These are phyloP conservation scores for Ochropleura leucogaster DNA, from an alignment of 2,888 invertebrate species.

Conservation along the genomic window DNA sequence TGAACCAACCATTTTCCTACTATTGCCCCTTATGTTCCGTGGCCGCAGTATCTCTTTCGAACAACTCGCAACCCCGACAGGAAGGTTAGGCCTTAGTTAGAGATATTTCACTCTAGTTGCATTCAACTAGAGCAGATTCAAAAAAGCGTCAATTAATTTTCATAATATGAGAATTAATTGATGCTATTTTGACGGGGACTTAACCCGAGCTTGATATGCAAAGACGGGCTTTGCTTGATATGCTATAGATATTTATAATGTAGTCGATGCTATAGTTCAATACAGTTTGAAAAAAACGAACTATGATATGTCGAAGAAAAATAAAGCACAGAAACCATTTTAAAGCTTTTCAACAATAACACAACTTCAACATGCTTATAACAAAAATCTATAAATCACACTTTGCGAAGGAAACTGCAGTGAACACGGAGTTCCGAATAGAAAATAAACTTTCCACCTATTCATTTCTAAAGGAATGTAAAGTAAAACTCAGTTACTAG, in stretches of 20 bases:
- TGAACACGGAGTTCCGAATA: slow-evolving; percentile 37
- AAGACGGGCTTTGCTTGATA: background rate
- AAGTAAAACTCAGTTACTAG: slow-evolving; percentile 52
- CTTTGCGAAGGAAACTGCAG: slow-evolving; percentile 23
- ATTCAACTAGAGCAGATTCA: too few species aligned
- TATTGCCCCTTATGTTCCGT: too few species aligned
- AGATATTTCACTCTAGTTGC: too few species aligned
- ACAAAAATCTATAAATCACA: slow-evolving; percentile 50
- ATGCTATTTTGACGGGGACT: background rate
- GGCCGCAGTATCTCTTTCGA: too few species aligned
- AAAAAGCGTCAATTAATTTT: too few species aligned
- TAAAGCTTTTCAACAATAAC: slow-evolving; percentile 23
- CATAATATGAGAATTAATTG: background rate
- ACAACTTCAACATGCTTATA: slow-evolving; percentile 22
- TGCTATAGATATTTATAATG: background rate
- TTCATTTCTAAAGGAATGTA: slow-evolving; percentile 49
- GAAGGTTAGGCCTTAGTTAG: too few species aligned
- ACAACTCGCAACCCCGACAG: too few species aligned
- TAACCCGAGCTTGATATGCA: background rate
- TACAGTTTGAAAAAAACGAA: background rate
- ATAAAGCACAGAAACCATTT: background rate
- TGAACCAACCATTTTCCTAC: too few species aligned
- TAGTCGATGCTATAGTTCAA: background rate
- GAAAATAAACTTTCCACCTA: slow-evolving; percentile 41
- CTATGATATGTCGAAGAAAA: background rate